phyloP scores from a whole-genome alignment of 2,113 vertebrate genomes.

The Aleadryas rufinucha region DNA sequence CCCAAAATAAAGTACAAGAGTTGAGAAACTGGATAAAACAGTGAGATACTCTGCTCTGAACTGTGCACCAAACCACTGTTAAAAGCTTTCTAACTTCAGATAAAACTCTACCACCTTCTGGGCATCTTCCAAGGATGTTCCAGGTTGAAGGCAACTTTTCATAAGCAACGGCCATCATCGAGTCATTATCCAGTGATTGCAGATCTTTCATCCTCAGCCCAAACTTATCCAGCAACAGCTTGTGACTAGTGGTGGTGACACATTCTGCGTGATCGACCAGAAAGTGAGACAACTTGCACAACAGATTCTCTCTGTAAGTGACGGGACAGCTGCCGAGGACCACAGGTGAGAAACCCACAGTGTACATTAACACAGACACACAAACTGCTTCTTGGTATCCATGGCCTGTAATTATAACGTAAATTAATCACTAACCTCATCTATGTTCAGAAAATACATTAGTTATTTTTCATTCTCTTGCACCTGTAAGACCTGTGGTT shows the following conservation, averaged over 20 bases:
- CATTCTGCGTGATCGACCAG: slow-evolving; percentile 65
- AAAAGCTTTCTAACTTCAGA: not conserved
- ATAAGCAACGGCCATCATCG: slow-evolving; percentile 77
- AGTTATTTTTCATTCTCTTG: not conserved
- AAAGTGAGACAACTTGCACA: slow-evolving; percentile 76
- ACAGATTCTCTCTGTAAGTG: slow-evolving; percentile 74
- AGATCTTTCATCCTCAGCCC: slow-evolving; percentile 51
- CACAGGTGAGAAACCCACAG: slow-evolving; percentile 58
- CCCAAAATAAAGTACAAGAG: not conserved
- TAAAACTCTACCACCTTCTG: slow-evolving; percentile 60
- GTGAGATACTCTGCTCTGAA: not conserved
- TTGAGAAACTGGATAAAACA: not conserved
- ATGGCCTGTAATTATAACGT: slow-evolving; percentile 68
- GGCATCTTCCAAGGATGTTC: slow-evolving; percentile 67
- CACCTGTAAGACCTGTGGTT: not conserved
- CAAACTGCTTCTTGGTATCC: slow-evolving; percentile 75
- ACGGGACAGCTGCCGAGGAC: slow-evolving; percentile 67
- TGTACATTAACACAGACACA: slow-evolving; percentile 73
- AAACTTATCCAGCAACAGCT: slow-evolving; percentile 75
- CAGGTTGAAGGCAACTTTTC: slow-evolving; percentile 77
- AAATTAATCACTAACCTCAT: not conserved
- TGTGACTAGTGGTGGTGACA: slow-evolving; percentile 69
- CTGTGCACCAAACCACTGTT: not conserved
- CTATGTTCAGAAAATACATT: not conserved
- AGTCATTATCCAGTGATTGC: slow-evolving; percentile 72